phyloP scores from a whole-genome alignment of 2,113 vertebrate species.

The Balaenoptera acutorostrata region DNA sequence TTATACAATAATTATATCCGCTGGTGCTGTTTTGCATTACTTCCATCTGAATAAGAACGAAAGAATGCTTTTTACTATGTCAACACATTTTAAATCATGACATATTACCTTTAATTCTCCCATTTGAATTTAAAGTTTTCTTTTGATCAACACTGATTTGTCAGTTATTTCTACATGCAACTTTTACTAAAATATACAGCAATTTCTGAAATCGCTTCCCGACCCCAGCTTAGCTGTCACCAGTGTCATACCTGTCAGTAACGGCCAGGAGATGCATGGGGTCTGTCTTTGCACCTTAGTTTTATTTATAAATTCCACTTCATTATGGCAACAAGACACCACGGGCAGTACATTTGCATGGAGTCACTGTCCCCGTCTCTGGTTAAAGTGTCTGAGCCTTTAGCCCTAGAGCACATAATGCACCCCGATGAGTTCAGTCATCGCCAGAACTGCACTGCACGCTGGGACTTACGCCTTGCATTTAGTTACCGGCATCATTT shows the following conservation, averaged over 20 bases:
- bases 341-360: slow-evolving; percentile 57
- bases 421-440: slow-evolving; percentile 44
- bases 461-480: slow-evolving; percentile 57
- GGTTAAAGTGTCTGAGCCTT: slow-evolving; percentile 68
- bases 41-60: slow-evolving; percentile 30
- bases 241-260: slow-evolving; percentile 56
- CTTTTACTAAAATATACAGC: slow-evolving; percentile 53
- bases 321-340: slow-evolving; percentile 70
- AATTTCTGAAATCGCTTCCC: slow-evolving; percentile 50
- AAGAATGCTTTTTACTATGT: slow-evolving; percentile 31
- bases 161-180: slow-evolving; percentile 52
- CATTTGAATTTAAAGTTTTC: slow-evolving; percentile 49
- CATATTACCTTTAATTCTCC: slow-evolving; percentile 43
- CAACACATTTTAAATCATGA: slow-evolving; percentile 49
- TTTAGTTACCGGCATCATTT: slow-evolving; percentile 54
- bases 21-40: background rate
- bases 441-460: slow-evolving; percentile 51
- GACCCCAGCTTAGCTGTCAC: slow-evolving; percentile 52
- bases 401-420: slow-evolving; percentile 46
- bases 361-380: slow-evolving; percentile 65
- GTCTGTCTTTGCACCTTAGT: slow-evolving; percentile 67
- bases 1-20: background rate
- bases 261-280: slow-evolving; percentile 14
- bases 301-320: slow-evolving; percentile 77
- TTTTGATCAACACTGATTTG: background rate